A percentile compares a stretch with the other conserved stretches of the same genome.
These are phyloP conservation scores for Siphamia tubifer DNA, from an alignment of 2,113 vertebrate species.

Conservation along the genomic window DNA sequence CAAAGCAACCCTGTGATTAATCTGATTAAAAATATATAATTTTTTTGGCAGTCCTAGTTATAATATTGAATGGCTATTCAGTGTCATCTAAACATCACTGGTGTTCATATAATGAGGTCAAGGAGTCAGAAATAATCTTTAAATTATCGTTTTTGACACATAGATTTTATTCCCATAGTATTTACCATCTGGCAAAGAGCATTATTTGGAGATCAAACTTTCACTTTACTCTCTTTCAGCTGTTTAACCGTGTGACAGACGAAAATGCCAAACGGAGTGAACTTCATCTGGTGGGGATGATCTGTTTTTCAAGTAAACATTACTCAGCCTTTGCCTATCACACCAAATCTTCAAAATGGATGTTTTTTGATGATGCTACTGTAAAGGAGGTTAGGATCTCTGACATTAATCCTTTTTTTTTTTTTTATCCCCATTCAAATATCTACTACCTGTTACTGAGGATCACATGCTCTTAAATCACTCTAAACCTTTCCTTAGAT, in stretches of 20 bases:
- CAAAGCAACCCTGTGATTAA: too few species aligned
- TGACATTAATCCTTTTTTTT: conserved; percentile 16
- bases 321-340: conserved; percentile 98
- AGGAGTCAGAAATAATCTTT: neutral
- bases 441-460: neutral
- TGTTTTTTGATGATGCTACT: conserved; percentile 96
- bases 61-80: too few species aligned
- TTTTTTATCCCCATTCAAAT: neutral
- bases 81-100: too few species aligned
- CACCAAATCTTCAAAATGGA: conserved; percentile 96
- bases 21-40: too few species aligned
- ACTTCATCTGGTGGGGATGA: conserved; percentile 95
- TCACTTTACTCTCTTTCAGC: conserved; percentile 76
- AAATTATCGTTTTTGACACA: neutral
- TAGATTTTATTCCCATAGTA: conserved; percentile 9
- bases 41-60: too few species aligned
- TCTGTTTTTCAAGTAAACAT: conserved; percentile 95
- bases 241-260: conserved; percentile 96
- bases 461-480: conserved; percentile 7
- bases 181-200: conserved; percentile 20
- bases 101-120: neutral
- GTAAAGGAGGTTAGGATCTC: conserved; percentile 90
- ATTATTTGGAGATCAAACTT: conserved; percentile 10
- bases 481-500: conserved; percentile 75
- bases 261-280: conserved; percentile 93